These are phyloP conservation scores for Egretta garzetta DNA, from an alignment of 2,113 vertebrate species.

Conservation along the genomic window DNA sequence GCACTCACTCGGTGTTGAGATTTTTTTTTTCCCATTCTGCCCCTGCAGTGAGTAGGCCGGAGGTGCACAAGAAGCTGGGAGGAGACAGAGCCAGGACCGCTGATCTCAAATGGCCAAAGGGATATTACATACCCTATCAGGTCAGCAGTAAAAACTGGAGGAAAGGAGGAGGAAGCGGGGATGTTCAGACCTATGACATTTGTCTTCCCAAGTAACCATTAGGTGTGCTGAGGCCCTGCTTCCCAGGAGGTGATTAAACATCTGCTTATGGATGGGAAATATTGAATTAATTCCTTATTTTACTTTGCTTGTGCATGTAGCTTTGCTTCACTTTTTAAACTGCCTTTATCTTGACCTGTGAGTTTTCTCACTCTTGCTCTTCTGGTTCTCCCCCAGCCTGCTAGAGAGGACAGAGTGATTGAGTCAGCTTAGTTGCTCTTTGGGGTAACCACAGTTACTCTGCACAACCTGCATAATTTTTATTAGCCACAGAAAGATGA, in stretches of 20 bases:
- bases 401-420: background rate
- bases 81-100: background rate
- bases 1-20: background rate
- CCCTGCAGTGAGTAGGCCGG: background rate
- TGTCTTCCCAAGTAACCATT: background rate
- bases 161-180: rapidly evolving
- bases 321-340: background rate
- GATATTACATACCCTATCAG: background rate
- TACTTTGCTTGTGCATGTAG: background rate
- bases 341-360: background rate
- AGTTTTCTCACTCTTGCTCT: background rate
- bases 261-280: rapidly evolving
- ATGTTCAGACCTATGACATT: background rate
- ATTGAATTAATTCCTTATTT: background rate
- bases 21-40: background rate
- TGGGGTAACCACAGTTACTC: background rate
- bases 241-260: background rate
- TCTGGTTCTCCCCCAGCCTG: background rate
- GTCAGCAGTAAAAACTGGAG: background rate
- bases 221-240: rapidly evolving
- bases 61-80: background rate
- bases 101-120: background rate
- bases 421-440: background rate
- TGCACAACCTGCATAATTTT: background rate
- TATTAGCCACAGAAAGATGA: background rate